Percentiles rank a stretch among this genome's conserved stretches.
Evolutionary conservation across 1,140 invertebrate species (phyloP).

Genomic region (Psilanteris sp.): DNA sequence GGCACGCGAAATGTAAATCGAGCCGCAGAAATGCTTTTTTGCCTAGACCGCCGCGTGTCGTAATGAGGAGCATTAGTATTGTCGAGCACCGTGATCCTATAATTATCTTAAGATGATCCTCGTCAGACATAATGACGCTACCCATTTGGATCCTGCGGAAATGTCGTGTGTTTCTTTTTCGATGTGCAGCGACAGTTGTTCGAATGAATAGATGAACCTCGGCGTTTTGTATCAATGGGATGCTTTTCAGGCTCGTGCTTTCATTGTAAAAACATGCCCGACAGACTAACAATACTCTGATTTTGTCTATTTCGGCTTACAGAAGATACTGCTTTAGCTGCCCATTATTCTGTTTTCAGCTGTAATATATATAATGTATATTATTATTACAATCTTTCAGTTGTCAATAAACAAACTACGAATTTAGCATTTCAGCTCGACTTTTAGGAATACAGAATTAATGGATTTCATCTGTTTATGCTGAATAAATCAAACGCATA

Average conservation of each 20-base stretch:
- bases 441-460: no score
- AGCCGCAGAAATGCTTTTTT: constrained; percentile 22
- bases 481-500: no score
- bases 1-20: constrained; percentile 63
- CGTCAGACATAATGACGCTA: constrained; percentile 23
- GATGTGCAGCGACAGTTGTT: constrained; percentile 56
- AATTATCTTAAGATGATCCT: constrained; percentile 48
- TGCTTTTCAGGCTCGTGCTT: constrained; percentile 49
- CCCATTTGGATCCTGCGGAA: constrained; percentile 41
- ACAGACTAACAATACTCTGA: constrained; percentile 34
- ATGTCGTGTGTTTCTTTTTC: constrained; percentile 31
- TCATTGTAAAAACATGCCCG: constrained; percentile 53
- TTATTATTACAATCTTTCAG: no score
- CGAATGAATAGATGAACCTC: constrained; percentile 36
- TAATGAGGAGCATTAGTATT: constrained; percentile 62
- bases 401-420: no score
- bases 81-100: constrained; percentile 42
- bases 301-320: constrained; percentile 21
- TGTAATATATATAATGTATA: no score
- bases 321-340: constrained; percentile 23
- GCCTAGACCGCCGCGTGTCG: constrained; percentile 32
- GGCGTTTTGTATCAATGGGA: constrained; percentile 23
- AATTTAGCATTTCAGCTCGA: no score
- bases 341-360: constrained; percentile 34
- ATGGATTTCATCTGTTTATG: no score